Evolutionary conservation across 2,797 vertebrate genomes (phyloP).

Genomic region (Varecia variegata): DNA sequence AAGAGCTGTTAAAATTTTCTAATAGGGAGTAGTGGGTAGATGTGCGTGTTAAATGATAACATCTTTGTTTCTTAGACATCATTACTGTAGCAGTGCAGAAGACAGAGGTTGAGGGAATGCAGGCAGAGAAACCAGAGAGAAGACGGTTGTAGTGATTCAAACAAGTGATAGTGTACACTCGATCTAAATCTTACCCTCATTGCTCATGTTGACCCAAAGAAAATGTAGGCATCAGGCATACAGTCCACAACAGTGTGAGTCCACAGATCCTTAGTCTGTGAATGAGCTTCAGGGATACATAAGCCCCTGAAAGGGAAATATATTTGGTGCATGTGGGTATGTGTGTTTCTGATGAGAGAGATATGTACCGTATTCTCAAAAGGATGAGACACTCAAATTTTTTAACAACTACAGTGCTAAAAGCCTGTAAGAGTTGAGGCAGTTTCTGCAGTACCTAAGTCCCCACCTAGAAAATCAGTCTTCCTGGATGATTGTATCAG

Average conservation of each 20-base stretch:
- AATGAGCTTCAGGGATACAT: neutral
- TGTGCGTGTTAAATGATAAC: neutral
- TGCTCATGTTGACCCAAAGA: neutral
- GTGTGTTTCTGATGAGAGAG: neutral
- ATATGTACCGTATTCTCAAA: neutral
- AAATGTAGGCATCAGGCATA: neutral
- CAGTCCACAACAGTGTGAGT: accelerated
- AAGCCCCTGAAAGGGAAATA: neutral
- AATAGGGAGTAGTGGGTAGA: neutral
- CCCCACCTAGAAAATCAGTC: neutral
- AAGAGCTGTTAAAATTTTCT: neutral
- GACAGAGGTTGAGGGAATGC: neutral
- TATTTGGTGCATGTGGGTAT: neutral
- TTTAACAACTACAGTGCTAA: neutral
- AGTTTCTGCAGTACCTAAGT: neutral
- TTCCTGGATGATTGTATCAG: conserved; percentile 15
- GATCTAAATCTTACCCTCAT: neutral
- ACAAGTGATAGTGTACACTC: neutral
- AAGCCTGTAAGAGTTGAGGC: neutral
- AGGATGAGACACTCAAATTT: neutral
- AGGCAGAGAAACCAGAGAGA: neutral
- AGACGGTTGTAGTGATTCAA: neutral
- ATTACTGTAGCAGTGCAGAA: neutral
- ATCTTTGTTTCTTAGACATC: neutral
- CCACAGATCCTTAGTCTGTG: neutral